These are phyloP conservation scores for Chamaea fasciata DNA, from an alignment of 2,113 vertebrate genomes.

Conservation along the genomic window DNA sequence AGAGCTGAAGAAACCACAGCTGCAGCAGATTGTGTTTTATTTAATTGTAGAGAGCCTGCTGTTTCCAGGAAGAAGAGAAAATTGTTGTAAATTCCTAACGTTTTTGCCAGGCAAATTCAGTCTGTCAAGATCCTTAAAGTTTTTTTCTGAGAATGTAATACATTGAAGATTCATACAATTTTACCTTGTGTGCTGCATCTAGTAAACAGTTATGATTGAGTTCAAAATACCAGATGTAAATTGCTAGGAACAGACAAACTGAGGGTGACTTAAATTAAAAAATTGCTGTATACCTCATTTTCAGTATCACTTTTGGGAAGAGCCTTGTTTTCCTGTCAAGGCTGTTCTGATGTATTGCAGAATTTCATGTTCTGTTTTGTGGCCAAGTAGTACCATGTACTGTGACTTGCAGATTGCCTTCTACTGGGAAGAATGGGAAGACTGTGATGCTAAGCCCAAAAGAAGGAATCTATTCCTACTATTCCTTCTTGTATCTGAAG, in stretches of 20 bases:
- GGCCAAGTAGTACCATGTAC: background rate
- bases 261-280: background rate
- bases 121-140: background rate
- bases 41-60: background rate
- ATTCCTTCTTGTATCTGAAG: background rate
- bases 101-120: background rate
- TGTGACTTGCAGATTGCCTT: background rate
- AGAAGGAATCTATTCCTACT: background rate
- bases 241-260: background rate
- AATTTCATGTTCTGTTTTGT: background rate
- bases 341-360: background rate
- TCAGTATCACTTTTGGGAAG: background rate
- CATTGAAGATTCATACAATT: background rate
- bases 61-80: background rate
- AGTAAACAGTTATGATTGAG: background rate
- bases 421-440: background rate
- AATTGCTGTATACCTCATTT: background rate
- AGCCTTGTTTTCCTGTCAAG: background rate
- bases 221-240: background rate
- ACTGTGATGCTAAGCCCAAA: background rate
- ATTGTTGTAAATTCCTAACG: background rate
- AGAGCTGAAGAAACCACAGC: background rate
- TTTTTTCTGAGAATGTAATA: background rate
- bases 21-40: background rate
- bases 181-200: background rate